Conservation (phyloP, 2,888 invertebrate genomes). For the Campoplex nolae region DNA sequence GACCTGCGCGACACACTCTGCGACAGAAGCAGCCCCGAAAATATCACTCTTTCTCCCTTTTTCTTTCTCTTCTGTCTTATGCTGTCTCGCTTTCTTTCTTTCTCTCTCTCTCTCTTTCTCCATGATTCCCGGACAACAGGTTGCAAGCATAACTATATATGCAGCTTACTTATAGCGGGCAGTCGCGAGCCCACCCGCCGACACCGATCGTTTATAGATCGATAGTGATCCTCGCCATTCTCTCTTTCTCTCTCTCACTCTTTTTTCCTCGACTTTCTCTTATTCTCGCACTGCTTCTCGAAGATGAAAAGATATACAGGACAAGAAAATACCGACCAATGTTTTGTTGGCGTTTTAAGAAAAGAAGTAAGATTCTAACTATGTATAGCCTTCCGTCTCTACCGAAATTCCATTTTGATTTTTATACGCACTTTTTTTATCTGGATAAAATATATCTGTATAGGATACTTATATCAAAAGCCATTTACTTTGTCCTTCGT, state of each 20-base stretch:
- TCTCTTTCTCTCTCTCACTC: slow-evolving; percentile 13
- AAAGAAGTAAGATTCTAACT: slow-evolving; percentile 36
- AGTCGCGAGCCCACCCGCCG: slow-evolving; percentile 56
- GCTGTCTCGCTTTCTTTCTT: slow-evolving; percentile 6
- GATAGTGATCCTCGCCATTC: slow-evolving; percentile 65
- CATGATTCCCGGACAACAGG: background rate
- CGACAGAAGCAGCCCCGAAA: slow-evolving; percentile 62
- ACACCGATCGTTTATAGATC: slow-evolving; percentile 70
- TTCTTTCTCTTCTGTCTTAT: slow-evolving; percentile 22
- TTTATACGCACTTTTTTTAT: slow-evolving; percentile 48
- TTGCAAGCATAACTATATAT: slow-evolving; percentile 25
- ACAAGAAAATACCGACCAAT: slow-evolving; percentile 58
- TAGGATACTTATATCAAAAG: slow-evolving; percentile 32
- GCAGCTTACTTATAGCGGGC: slow-evolving; percentile 27
- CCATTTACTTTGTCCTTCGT: slow-evolving; percentile 46
- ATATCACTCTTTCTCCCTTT: slow-evolving; percentile 51
- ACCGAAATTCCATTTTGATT: slow-evolving; percentile 65
- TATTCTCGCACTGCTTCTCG: slow-evolving; percentile 27
- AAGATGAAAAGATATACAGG: slow-evolving; percentile 44
- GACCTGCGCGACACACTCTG: slow-evolving; percentile 63
- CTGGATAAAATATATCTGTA: slow-evolving; percentile 25
- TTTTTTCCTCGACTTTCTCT: slow-evolving; percentile 24
- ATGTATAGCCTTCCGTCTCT: slow-evolving; percentile 24
- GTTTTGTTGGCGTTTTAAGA: slow-evolving; percentile 60
- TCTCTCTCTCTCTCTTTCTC: slow-evolving; percentile 52